These are phyloP conservation scores for Panthera leo DNA, from an alignment of 2,113 vertebrate species.

Conservation along the genomic window DNA sequence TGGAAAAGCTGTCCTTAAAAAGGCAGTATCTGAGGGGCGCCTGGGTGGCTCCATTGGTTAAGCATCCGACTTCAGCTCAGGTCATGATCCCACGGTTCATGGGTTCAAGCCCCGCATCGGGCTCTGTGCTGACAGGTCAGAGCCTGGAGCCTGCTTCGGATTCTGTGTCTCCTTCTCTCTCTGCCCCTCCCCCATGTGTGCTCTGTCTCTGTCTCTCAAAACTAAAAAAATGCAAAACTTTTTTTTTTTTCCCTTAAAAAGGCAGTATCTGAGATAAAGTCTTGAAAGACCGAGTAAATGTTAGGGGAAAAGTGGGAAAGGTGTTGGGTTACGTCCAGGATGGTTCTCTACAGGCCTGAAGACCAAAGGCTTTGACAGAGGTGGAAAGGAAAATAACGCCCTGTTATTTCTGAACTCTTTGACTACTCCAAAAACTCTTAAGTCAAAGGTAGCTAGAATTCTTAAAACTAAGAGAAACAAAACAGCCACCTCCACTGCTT, in stretches of 20 bases:
- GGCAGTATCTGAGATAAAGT: not conserved
- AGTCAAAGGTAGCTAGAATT: not conserved
- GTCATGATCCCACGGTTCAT: not conserved
- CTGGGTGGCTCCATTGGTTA: not conserved
- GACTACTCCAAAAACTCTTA: not conserved
- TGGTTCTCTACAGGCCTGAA: not conserved
- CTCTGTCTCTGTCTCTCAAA: too few relatives aligned
- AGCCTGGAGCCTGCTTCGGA: not conserved
- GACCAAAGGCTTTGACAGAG: slow-evolving; percentile 23
- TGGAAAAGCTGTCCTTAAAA: not conserved
- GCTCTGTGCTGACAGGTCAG: too few relatives aligned
- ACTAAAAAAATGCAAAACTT: too few relatives aligned
- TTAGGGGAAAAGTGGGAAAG: not conserved
- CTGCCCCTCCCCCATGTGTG: not conserved
- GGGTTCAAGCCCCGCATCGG: not conserved
- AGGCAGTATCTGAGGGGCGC: not conserved
- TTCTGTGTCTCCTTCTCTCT: not conserved
- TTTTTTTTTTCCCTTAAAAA: not conserved
- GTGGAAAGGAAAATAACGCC: not conserved
- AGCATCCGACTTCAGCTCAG: not conserved
- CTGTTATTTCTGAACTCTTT: not conserved
- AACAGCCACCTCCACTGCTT: not conserved
- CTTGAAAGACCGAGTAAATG: slow-evolving; percentile 13
- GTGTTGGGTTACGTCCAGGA: not conserved
- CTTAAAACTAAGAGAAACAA: slow-evolving; percentile 37